phyloP scores from a whole-genome alignment of 2,797 vertebrate species.

The Naso thynnoides region DNA sequence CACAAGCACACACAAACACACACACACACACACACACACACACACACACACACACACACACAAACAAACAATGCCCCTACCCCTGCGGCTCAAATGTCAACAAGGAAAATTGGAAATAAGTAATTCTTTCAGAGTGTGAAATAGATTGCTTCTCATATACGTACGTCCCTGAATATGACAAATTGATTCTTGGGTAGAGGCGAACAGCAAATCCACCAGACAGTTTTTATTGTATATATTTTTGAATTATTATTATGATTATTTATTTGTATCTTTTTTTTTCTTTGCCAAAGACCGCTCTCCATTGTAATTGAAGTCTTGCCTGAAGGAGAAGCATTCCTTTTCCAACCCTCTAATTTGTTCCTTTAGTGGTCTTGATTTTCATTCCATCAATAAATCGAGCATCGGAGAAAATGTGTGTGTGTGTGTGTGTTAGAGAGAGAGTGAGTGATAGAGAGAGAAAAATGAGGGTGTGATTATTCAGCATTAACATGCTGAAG shows the following conservation, averaged over 20 bases:
- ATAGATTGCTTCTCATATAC: slow-evolving; percentile 85
- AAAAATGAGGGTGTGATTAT: slow-evolving; percentile 76
- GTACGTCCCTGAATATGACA: slow-evolving; percentile 83
- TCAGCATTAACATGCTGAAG: slow-evolving; percentile 79
- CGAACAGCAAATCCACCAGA: slow-evolving; percentile 70
- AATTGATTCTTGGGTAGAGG: slow-evolving; percentile 82
- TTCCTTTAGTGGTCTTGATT: slow-evolving; percentile 80
- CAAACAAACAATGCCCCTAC: slow-evolving; percentile 47
- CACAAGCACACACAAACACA: slow-evolving; percentile 4
- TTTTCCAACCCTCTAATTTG: slow-evolving; percentile 79
- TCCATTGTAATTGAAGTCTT: slow-evolving; percentile 83
- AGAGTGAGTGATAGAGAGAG: slow-evolving; percentile 8
- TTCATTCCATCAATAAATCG: slow-evolving; percentile 78
- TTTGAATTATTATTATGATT: slow-evolving; percentile 67
- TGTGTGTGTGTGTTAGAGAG: neutral
- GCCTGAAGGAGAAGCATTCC: slow-evolving; percentile 63
- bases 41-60: slow-evolving; percentile 21
- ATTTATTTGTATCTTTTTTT: slow-evolving; percentile 70
- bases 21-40: slow-evolving; percentile 14
- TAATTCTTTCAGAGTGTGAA: slow-evolving; percentile 84
- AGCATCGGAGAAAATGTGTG: slow-evolving; percentile 20
- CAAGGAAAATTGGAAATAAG: slow-evolving; percentile 82
- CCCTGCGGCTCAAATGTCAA: slow-evolving; percentile 80
- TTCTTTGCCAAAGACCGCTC: slow-evolving; percentile 71
- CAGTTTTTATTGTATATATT: slow-evolving; percentile 70